phyloP scores from a whole-genome alignment of 2,113 vertebrate species.

The Amblyornis subalaris region DNA sequence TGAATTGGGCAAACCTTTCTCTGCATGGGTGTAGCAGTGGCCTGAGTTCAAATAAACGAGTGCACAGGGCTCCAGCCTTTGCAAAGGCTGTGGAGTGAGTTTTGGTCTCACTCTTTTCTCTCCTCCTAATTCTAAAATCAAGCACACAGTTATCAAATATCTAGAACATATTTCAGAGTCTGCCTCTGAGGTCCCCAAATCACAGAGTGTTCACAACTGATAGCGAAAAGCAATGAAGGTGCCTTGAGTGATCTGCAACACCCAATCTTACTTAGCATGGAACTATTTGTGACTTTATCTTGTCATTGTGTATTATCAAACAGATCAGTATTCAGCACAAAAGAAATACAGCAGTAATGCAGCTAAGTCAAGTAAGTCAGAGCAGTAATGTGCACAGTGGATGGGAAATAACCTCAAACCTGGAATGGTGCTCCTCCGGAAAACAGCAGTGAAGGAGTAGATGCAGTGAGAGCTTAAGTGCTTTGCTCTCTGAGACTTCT shows the following conservation, averaged over 20 bases:
- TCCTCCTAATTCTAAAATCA: background rate
- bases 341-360: background rate
- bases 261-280: background rate
- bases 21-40: rapidly evolving
- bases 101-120: background rate
- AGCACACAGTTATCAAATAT: background rate
- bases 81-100: background rate
- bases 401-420: background rate
- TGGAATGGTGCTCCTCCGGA: background rate
- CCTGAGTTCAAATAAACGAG: background rate
- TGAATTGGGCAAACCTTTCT: background rate
- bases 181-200: background rate
- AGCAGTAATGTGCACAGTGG: background rate
- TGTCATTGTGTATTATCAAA: background rate
- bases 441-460: background rate
- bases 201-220: background rate
- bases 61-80: background rate
- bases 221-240: background rate
- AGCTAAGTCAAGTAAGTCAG: background rate
- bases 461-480: background rate
- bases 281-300: background rate
- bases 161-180: background rate
- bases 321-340: background rate
- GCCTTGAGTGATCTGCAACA: background rate
- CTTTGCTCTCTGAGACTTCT: background rate